Base-by-base conservation (phyloP, 2,888 invertebrate species). In the Tinea semifulvella region DNA sequence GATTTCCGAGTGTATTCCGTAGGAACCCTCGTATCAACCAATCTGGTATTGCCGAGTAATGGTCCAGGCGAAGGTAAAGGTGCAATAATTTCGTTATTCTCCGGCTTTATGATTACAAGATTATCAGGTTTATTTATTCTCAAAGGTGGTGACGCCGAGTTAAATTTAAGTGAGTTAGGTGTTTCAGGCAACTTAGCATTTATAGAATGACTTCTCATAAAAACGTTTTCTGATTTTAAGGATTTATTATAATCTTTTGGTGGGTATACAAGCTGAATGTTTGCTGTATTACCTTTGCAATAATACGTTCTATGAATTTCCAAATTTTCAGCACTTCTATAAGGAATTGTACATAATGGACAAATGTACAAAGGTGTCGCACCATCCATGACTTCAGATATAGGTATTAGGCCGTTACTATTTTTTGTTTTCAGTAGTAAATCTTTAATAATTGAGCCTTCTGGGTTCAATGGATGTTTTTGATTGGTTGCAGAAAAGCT, bases 11-110 rank as follows among this genome's bases (percentile, higher is more conserved):
- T 58, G 46, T 74, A 76, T 47, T 85, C 87, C 27, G 64, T 54
- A 25, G 74, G 59, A 26, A 60, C 52, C 55, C 77, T 70, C 8
- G 84, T 71, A 52, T 93, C 92, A 11, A 94, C 89, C 26, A 94
- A 74, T 42, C 92, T 84, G 1, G 93, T 93, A 58, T 90, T 91
- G 3, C 93, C 93, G 17, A 93, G 76, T 49, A 92, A 74, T 0
- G 93, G 93, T 0, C 93, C 93, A 0, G 93, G 93, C 2, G 92
- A 92, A 35, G 91, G 91, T 39, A 91, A 68, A 1, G 91, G 90
- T 35, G 86, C 80, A 48, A 82, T 79, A 35, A 85, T 66, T 52
- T 85, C 83, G 50, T 50, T 77, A 31, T 63, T 55, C 52, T 82
- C 82, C 35, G 71, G 65, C 59, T 80, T 82, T 46, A 71, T 56